phyloP scores from a whole-genome alignment of 2,888 invertebrate genomes.

The Minunthozetes semirufus region DNA sequence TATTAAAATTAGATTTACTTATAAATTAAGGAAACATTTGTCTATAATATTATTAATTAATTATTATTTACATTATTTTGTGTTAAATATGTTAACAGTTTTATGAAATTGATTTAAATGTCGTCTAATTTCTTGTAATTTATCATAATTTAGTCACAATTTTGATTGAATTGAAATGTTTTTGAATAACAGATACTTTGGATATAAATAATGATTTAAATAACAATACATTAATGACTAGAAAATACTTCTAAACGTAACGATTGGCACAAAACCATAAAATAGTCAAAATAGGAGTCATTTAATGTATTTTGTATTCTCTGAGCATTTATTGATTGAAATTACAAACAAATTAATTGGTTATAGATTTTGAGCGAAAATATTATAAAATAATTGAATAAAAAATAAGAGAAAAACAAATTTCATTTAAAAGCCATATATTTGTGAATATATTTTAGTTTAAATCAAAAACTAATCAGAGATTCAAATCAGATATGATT shows the following conservation, averaged over 20 bases:
- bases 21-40: neutral
- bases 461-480: no score
- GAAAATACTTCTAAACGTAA: neutral
- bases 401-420: no score
- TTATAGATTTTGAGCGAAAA: no score
- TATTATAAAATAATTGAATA: no score
- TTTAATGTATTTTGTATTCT: neutral
- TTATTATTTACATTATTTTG: neutral
- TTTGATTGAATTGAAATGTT: neutral
- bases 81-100: neutral
- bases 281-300: no score
- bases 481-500: no score
- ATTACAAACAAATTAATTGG: no score
- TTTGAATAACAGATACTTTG: neutral
- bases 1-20: slow-evolving; percentile 2
- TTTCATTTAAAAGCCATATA: no score
- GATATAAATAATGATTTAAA: no score
- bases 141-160: no score
- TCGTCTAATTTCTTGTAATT: neutral
- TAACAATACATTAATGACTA: neutral
- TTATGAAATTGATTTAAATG: neutral
- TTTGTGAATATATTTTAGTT: no score
- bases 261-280: neutral
- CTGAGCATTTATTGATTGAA: neutral
- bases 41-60: neutral